Evolutionary conservation across 2,888 invertebrate species (phyloP), one percentile per base, ranked within the genome.

Genomic region (Limnephilus lunatus): DNA sequence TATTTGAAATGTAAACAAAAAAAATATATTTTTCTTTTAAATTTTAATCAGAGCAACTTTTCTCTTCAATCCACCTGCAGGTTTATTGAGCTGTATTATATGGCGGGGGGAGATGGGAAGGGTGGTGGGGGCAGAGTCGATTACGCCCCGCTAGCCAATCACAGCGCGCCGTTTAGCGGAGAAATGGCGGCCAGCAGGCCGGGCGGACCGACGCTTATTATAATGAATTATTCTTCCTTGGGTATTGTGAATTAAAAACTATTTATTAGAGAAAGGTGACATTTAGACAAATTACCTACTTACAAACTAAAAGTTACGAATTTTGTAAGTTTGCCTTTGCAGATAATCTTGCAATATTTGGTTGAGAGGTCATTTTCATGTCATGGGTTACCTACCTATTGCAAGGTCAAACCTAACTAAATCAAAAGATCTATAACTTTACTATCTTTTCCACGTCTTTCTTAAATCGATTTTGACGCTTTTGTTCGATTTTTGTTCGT

Each of bases 151-250:
- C 90, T 89, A 91, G 81, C 93, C 93, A 93, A 93, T 93, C 91
- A 85, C 91, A 87, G 91, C 44, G 31, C 93, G 92, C 89, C 93
- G 88, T 93, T 93, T 93, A 93, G 90, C 91, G 80, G 85, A 90
- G 93, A 90, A 93, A 93, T 93, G 93, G 93, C 93, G 92, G 93
- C 93, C 92, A 92, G 91, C 90, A 32, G 91, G 48, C 53, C 68
- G 86, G 87, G 39, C 87, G 31, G 87, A 82, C 90, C 83, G 83
- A 88, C 88, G n/a, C 85, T 83, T 25, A 90, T 82, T 92, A 87
- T 85, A 39, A 68, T 25, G 90, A 83, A 30, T 44, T 68, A n/a
- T 68, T 25, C 68, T n/a, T 68, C 53, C 48, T 31, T 68, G 35
- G 90, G 35, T 31, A 90, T 83, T 1, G 35, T 31, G 32, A 12